phyloP scores from a whole-genome alignment of 2,797 vertebrate species.

The Tapirus indicus region DNA sequence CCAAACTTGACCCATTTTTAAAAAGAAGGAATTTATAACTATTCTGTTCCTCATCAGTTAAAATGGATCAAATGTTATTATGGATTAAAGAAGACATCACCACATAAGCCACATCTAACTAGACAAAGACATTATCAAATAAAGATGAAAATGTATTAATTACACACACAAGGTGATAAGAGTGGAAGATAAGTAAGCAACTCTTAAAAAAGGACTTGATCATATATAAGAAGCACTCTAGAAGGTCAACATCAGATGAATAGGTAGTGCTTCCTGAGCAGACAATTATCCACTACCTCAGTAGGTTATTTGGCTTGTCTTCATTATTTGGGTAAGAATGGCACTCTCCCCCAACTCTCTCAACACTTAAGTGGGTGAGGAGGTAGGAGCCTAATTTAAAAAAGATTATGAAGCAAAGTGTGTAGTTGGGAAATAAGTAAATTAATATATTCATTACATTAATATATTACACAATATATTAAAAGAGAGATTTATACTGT shows the following conservation, averaged over 20 bases:
- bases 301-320: neutral
- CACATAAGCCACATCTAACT: neutral
- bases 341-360: neutral
- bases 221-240: no score
- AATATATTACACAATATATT: neutral
- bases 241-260: no score
- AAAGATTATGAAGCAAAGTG: neutral
- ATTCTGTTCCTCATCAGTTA: neutral
- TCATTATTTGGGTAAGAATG: neutral
- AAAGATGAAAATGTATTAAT: neutral
- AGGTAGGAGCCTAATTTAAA: neutral
- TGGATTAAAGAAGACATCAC: neutral
- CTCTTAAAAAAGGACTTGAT: neutral
- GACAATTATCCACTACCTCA: fast-evolving
- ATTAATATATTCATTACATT: neutral
- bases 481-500: neutral
- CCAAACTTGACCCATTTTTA: neutral
- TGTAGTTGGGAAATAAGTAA: neutral
- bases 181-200: neutral
- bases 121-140: neutral
- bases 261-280: neutral
- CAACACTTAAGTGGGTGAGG: neutral
- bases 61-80: neutral
- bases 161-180: neutral
- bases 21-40: neutral